Evolutionary conservation across 2,888 invertebrate species (phyloP).

Genomic region (Electrophaes corylata): DNA sequence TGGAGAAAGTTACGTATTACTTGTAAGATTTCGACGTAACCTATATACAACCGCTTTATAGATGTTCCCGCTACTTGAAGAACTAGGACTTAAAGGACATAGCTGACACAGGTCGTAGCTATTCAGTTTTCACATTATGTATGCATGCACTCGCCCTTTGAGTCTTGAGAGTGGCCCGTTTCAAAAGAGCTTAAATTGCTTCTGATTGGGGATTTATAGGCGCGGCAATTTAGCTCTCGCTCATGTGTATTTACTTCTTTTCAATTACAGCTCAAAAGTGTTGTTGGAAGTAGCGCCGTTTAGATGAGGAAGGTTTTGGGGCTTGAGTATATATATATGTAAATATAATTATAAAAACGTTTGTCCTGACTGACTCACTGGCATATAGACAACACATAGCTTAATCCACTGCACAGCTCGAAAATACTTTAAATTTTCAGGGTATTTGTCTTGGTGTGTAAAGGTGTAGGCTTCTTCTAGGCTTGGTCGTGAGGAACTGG

Average conservation of each 20-base stretch:
- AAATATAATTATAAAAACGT: too few species aligned
- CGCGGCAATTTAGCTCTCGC: slow-evolving; percentile 24
- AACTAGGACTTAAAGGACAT: slow-evolving; percentile 62
- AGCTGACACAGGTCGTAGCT: slow-evolving; percentile 31
- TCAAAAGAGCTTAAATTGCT: slow-evolving; percentile 32
- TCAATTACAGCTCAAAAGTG: not conserved
- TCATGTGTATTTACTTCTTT: slow-evolving; percentile 3
- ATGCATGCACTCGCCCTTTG: slow-evolving; percentile 47
- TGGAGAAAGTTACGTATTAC: not conserved
- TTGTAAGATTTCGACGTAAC: not conserved
- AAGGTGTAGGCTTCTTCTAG: too few species aligned
- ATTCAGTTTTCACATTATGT: slow-evolving; percentile 48
- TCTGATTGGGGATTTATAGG: slow-evolving; percentile 34
- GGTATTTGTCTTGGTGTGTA: too few species aligned
- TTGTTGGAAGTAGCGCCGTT: too few species aligned
- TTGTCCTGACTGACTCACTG: too few species aligned
- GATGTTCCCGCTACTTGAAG: not conserved
- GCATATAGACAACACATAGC: too few species aligned
- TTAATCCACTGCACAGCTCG: too few species aligned
- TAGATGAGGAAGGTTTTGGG: too few species aligned
- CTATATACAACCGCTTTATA: not conserved
- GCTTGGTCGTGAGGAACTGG: too few species aligned
- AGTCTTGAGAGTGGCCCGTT: slow-evolving; percentile 42
- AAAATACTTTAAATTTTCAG: too few species aligned
- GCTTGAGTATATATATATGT: too few species aligned